Evolutionary conservation across 2,888 invertebrate species (phyloP).

Genomic region (Acanthosepion pharaonis): DNA sequence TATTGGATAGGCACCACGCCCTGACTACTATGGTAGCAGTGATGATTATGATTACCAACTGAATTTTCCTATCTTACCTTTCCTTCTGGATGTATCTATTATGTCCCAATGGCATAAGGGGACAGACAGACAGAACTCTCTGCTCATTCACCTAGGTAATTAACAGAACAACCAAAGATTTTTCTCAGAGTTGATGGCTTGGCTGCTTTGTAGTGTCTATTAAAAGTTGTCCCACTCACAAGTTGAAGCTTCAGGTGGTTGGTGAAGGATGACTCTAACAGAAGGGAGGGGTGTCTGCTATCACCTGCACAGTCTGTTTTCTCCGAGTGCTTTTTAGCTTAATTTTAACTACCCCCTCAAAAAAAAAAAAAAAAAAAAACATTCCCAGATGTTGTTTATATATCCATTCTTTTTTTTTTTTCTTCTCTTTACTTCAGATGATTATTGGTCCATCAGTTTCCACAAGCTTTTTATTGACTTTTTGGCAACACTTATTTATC

Average conservation of each 20-base stretch:
- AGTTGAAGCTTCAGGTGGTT: neutral
- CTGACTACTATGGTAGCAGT: neutral
- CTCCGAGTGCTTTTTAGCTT: neutral
- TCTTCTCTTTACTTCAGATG: too few relatives aligned
- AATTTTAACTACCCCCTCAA: neutral
- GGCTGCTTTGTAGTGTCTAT: neutral
- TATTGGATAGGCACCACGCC: slow-evolving; percentile 18
- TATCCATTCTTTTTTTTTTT: too few relatives aligned
- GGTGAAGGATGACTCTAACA: neutral
- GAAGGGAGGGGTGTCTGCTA: neutral
- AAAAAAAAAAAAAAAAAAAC: too few relatives aligned
- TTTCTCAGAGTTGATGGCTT: neutral
- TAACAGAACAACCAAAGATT: neutral
- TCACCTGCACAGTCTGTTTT: neutral
- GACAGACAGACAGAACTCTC: neutral
- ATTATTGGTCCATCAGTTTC: too few relatives aligned
- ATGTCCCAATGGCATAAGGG: neutral
- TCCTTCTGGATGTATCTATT: too few relatives aligned
- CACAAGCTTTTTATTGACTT: too few relatives aligned
- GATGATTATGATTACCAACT: neutral
- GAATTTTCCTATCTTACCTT: neutral
- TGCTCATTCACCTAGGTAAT: neutral
- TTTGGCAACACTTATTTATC: too few relatives aligned
- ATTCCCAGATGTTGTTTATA: too few relatives aligned
- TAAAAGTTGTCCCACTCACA: neutral